Percentiles rank a stretch among this genome's conserved stretches.
phyloP scores from a whole-genome alignment of 2,113 vertebrate species.

The Labeo catla region DNA sequence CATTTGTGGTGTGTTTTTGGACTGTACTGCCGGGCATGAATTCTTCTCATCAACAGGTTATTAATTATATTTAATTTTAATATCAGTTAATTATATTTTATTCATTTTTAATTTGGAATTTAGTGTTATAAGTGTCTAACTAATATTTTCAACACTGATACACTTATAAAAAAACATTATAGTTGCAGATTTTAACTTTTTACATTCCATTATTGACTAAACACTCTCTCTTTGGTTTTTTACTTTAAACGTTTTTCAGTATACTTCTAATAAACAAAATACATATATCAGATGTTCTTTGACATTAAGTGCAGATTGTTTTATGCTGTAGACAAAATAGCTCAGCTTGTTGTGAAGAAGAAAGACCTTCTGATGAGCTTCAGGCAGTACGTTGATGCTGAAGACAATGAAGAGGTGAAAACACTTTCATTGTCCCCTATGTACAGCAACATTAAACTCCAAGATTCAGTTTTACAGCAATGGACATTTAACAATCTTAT shows the following conservation, averaged over 20 bases:
- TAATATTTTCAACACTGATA: not conserved
- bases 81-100: no score
- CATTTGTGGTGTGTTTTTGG: not conserved
- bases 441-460: no score
- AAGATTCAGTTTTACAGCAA: no score
- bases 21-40: not conserved
- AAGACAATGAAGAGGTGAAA: constrained; percentile 15
- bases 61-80: no score
- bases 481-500: no score
- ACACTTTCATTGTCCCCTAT: not conserved
- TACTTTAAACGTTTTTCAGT: not conserved
- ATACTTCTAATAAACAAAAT: not conserved
- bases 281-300: not conserved
- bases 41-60: constrained; percentile 54
- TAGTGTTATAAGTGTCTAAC: no score
- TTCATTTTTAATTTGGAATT: no score
- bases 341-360: constrained; percentile 10
- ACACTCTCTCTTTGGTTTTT: not conserved
- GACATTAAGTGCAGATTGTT: not conserved
- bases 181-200: not conserved
- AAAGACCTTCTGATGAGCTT: constrained; percentile 39
- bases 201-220: not conserved
- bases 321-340: constrained; percentile 29
- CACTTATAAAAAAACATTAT: not conserved
- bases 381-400: constrained; percentile 27